These are phyloP conservation scores for Ramphastos sulfuratus DNA, from an alignment of 2,113 vertebrate species.

Conservation along the genomic window DNA sequence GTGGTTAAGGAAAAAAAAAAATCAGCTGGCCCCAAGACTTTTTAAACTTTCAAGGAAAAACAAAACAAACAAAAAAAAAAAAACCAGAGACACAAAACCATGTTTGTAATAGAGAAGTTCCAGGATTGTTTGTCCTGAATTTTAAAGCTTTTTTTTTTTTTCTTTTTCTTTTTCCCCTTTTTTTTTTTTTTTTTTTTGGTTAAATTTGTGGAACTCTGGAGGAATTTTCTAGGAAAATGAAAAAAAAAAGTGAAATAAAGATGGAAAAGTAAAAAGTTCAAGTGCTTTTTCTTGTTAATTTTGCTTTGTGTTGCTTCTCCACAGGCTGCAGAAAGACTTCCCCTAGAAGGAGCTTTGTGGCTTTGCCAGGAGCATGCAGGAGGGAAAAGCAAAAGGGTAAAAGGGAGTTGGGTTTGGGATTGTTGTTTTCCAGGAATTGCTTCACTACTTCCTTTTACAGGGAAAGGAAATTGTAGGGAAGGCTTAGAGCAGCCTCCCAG, in stretches of 20 bases:
- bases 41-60: not conserved
- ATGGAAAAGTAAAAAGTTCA: constrained; percentile 51
- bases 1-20: constrained; percentile 3
- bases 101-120: constrained; percentile 73
- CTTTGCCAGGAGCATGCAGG: no score
- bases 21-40: constrained; percentile 55
- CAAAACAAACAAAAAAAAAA: not conserved
- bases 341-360: no score
- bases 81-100: not conserved
- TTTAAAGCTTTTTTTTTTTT: constrained; percentile 79
- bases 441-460: no score
- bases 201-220: constrained; percentile 82
- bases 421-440: no score
- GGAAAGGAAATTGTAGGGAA: no score
- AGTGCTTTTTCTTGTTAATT: not conserved
- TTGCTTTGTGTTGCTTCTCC: not conserved
- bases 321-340: not conserved
- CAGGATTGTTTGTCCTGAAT: constrained; percentile 80
- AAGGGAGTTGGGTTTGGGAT: no score
- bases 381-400: no score
- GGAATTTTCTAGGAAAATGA: constrained; percentile 79
- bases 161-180: constrained; percentile 79
- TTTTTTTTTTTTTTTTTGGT: no score
- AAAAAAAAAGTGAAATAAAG: constrained; percentile 79
- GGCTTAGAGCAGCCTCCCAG: no score